Evolutionary conservation across 2,888 invertebrate genomes (phyloP).

Genomic region (Agrotis segetum): DNA sequence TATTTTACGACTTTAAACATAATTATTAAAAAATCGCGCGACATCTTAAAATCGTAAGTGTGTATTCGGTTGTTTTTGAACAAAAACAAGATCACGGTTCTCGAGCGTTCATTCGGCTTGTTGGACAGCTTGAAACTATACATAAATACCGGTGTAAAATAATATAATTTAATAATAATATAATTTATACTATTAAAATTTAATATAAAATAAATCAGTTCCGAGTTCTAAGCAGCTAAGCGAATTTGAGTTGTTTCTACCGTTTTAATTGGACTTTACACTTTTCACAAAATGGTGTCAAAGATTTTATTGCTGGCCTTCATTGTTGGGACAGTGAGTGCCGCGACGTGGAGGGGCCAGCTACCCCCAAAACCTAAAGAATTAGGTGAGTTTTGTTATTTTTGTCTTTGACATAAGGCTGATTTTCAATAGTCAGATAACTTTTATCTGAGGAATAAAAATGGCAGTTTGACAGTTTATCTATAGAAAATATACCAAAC

Average conservation of each 20-base stretch:
- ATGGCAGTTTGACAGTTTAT: too few species aligned
- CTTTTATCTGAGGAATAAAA: too few species aligned
- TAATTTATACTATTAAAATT: slow-evolving; percentile 6
- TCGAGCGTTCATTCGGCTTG: slow-evolving; percentile 75
- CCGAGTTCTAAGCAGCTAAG: not conserved
- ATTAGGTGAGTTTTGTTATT: slow-evolving; percentile 75
- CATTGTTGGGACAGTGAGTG: slow-evolving; percentile 74
- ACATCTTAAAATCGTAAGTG: slow-evolving; percentile 65
- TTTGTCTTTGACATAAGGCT: not conserved
- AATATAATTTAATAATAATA: slow-evolving; percentile 19
- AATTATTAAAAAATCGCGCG: too few species aligned
- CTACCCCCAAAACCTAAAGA: slow-evolving; percentile 76
- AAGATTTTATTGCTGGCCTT: slow-evolving; percentile 76
- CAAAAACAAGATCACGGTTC: slow-evolving; percentile 79
- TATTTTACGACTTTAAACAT: too few species aligned
- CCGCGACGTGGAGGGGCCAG: slow-evolving; percentile 75
- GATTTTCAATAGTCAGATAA: too few species aligned
- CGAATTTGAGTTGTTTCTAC: not conserved
- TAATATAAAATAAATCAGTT: slow-evolving; percentile 12
- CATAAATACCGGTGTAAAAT: slow-evolving; percentile 57
- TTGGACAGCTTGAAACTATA: slow-evolving; percentile 61
- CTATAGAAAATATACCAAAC: too few species aligned
- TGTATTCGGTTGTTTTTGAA: slow-evolving; percentile 72
- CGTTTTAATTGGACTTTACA: slow-evolving; percentile 27
- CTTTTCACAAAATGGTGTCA: slow-evolving; percentile 75